Evolutionary conservation across 2,888 invertebrate species (phyloP).

Genomic region (Pachycephus smyrnensis): DNA sequence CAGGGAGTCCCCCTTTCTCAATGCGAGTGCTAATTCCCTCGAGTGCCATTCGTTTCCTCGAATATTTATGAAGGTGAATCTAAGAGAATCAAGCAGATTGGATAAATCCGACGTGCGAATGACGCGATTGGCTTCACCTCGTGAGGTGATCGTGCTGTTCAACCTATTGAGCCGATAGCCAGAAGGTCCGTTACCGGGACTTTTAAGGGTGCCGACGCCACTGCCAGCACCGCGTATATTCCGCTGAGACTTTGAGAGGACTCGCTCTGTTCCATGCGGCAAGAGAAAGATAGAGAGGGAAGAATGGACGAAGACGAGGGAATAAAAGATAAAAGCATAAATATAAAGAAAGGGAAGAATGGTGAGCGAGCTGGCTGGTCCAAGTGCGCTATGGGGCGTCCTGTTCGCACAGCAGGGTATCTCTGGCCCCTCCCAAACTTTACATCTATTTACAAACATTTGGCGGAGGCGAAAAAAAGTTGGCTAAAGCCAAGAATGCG

Average conservation of each 20-base stretch:
- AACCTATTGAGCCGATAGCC: too few species aligned
- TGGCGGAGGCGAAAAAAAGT: slow-evolving; percentile 35
- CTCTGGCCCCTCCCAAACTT: slow-evolving; percentile 52
- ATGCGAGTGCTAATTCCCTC: slow-evolving; percentile 33
- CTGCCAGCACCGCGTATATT: not conserved
- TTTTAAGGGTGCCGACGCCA: slow-evolving; percentile 4
- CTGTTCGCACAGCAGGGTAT: slow-evolving; percentile 58
- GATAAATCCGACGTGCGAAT: not conserved
- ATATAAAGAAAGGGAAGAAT: slow-evolving; percentile 34
- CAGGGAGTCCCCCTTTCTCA: slow-evolving; percentile 6
- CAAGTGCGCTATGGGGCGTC: slow-evolving; percentile 57
- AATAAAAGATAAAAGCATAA: slow-evolving; percentile 20
- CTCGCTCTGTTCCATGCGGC: not conserved
- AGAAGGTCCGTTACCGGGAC: too few species aligned
- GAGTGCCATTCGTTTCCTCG: slow-evolving; percentile 26
- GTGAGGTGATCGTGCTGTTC: too few species aligned
- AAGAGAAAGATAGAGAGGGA: slow-evolving; percentile 12
- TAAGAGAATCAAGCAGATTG: not conserved
- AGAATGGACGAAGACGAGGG: slow-evolving; percentile 18
- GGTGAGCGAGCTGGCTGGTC: slow-evolving; percentile 29
- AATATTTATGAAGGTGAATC: not conserved
- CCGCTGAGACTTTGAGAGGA: too few species aligned
- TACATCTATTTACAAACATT: slow-evolving; percentile 65
- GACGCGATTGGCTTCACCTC: not conserved
- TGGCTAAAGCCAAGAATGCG: slow-evolving; percentile 21